Percentiles rank a stretch among this genome's conserved stretches.
phyloP scores from a whole-genome alignment of 2,888 invertebrate species.

The Melanargia galathea region DNA sequence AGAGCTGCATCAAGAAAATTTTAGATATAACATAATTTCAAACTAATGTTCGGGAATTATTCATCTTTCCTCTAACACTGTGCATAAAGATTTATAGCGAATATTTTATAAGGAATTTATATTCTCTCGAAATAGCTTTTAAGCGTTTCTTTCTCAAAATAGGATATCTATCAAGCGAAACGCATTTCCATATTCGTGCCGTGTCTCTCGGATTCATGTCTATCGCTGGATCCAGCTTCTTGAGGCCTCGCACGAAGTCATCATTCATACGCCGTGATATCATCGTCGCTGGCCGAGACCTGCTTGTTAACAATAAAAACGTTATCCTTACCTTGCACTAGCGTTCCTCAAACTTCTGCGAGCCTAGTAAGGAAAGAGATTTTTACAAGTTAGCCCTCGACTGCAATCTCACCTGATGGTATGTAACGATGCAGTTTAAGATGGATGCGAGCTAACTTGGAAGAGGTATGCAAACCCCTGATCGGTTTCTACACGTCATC shows the following conservation, averaged over 20 bases:
- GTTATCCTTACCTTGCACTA: constrained; percentile 72
- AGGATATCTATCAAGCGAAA: constrained; percentile 42
- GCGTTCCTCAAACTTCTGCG: not conserved
- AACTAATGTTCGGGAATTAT: not conserved
- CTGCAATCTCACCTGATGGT: too few relatives aligned
- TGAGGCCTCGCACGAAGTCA: constrained; percentile 80
- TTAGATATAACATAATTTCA: not conserved
- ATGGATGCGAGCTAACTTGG: too few relatives aligned
- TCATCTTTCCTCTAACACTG: constrained; percentile 7
- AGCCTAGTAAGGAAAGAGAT: not conserved
- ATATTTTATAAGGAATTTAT: constrained; percentile 1
- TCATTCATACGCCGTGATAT: constrained; percentile 81
- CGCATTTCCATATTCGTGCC: constrained; percentile 75
- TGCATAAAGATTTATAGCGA: constrained; percentile 8
- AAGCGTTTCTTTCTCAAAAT: constrained; percentile 37
- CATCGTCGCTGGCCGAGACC: constrained; percentile 76
- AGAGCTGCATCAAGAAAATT: too few relatives aligned
- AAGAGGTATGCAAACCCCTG: too few relatives aligned
- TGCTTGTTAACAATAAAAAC: constrained; percentile 82
- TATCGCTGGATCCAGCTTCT: constrained; percentile 68
- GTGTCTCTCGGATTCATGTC: constrained; percentile 67
- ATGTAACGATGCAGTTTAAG: too few relatives aligned
- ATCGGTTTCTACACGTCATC: too few relatives aligned
- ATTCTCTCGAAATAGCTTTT: constrained; percentile 18
- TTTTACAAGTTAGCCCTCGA: too few relatives aligned